A percentile compares a stretch with the other conserved stretches of the same genome.
phyloP scores from a whole-genome alignment of 2,113 vertebrate species.

The Eulacestoma nigropectus region DNA sequence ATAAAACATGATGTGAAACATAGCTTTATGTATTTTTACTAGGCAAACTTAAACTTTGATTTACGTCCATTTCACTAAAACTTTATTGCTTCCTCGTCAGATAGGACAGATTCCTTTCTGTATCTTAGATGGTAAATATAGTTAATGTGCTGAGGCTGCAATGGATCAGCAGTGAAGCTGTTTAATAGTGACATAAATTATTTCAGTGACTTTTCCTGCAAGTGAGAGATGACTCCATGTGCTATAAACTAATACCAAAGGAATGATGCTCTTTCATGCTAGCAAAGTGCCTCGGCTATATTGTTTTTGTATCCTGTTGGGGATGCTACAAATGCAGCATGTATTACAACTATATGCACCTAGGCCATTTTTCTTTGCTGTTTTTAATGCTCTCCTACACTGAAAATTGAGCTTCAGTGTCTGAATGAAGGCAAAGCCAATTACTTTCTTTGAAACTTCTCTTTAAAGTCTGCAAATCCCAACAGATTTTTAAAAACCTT shows the following conservation, averaged over 20 bases:
- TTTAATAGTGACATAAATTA: constrained; percentile 71
- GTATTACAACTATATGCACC: constrained; percentile 51
- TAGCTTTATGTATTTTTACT: constrained; percentile 59
- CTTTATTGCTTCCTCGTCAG: constrained; percentile 68
- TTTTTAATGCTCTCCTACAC: constrained; percentile 38
- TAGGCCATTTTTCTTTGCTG: constrained; percentile 54
- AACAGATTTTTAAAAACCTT: constrained; percentile 9
- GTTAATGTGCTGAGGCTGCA: constrained; percentile 67
- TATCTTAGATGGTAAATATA: constrained; percentile 68
- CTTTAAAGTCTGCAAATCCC: constrained; percentile 25
- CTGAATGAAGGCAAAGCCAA: constrained; percentile 9
- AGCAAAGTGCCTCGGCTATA: constrained; percentile 25
- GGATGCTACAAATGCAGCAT: constrained; percentile 28
- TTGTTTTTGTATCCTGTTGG: constrained; percentile 37
- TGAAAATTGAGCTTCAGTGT: constrained; percentile 29
- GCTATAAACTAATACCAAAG: constrained; percentile 49
- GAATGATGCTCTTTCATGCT: constrained; percentile 61
- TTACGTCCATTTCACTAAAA: constrained; percentile 69
- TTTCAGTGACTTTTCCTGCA: constrained; percentile 62
- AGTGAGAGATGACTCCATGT: constrained; percentile 55
- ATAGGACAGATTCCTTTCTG: constrained; percentile 67
- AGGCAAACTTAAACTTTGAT: constrained; percentile 67
- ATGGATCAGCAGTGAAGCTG: constrained; percentile 49
- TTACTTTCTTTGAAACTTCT: constrained; percentile 33
- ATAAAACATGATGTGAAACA: constrained; percentile 52